Evolutionary conservation across 2,888 invertebrate species (phyloP), one percentile per base, ranked within the genome.

Genomic region (Folsomia manolachei): DNA sequence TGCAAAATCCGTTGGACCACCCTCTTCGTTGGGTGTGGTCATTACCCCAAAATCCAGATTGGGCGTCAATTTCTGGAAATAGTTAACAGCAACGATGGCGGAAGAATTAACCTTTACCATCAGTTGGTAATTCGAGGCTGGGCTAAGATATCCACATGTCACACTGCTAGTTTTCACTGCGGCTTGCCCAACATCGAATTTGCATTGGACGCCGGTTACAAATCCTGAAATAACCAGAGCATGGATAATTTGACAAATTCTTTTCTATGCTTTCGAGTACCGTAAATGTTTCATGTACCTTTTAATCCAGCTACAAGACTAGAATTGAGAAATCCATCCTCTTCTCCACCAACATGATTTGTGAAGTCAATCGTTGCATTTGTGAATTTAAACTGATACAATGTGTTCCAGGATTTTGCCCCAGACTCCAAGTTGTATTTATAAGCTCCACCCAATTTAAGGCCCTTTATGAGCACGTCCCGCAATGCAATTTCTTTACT

Each of bases 401-500:
- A 56, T n/a, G 69, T 1, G 1, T 24, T 27, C 11, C 74, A 71
- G 18, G 23, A 27, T 26, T 21, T 25, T 1, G 0, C 26, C 23
- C 21, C 39, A 11, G 60, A 64, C 0, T 74, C 74, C 1, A 23
- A 27, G 24, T 74, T 61, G 2, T 69, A n/a, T 1, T 25, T 25
- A 11, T 56, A 26, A 2, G 39, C 70, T 0, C 56, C 23, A 0
- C 56, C 39, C 1, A 74, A 24, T 21, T 65, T 69, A n/a, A 65
- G 61, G n/a, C 74, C 74, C 1, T 69, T 69, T 24, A 61, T 52
- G 4, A 70, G 24, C 1, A 23, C 19, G 27, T 74, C 63, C 62
- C 65, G 63, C 14, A 71, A 24, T 27, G 1, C 66, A 19, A 71
- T 19, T 51, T 74, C 70, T 19, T 71, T 74, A 1, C 52, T 69